phyloP scores from a whole-genome alignment of 2,888 invertebrate species.

The Artemia sinica region DNA sequence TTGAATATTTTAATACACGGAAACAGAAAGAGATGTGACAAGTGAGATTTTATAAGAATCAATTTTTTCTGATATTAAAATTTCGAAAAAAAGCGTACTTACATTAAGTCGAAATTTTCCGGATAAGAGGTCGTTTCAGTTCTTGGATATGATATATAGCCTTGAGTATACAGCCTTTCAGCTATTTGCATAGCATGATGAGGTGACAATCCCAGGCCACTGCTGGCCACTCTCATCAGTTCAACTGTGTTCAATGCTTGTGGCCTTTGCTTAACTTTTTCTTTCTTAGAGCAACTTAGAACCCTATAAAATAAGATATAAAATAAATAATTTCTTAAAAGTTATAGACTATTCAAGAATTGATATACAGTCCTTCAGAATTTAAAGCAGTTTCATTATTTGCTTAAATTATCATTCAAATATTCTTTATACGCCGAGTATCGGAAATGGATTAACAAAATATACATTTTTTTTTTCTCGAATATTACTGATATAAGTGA shows the following conservation, averaged over 20 bases:
- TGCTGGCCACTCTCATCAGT: slow-evolving; percentile 76
- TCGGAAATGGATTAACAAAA: too few relatives aligned
- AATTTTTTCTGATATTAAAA: neutral
- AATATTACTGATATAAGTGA: too few relatives aligned
- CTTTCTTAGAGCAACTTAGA: slow-evolving; percentile 56
- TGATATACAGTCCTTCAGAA: too few relatives aligned
- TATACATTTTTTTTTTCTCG: too few relatives aligned
- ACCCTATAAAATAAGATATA: slow-evolving; percentile 39
- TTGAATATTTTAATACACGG: too few relatives aligned
- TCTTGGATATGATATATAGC: slow-evolving; percentile 92
- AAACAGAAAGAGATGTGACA: too few relatives aligned
- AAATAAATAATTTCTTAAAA: too few relatives aligned
- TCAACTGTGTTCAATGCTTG: slow-evolving; percentile 91
- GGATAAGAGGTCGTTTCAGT: slow-evolving; percentile 96
- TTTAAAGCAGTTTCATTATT: too few relatives aligned
- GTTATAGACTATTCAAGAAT: too few relatives aligned
- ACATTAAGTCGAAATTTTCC: slow-evolving; percentile 78
- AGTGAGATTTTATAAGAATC: too few relatives aligned
- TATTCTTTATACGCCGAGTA: too few relatives aligned
- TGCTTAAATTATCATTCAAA: too few relatives aligned
- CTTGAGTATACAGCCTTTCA: slow-evolving; percentile 82
- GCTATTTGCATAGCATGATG: slow-evolving; percentile 73
- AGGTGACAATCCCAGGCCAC: slow-evolving; percentile 70
- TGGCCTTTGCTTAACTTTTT: slow-evolving; percentile 69
- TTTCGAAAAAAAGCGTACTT: slow-evolving; percentile 30